phyloP scores from a whole-genome alignment of 2,797 vertebrate genomes.

The Calcarius lapponicus region DNA sequence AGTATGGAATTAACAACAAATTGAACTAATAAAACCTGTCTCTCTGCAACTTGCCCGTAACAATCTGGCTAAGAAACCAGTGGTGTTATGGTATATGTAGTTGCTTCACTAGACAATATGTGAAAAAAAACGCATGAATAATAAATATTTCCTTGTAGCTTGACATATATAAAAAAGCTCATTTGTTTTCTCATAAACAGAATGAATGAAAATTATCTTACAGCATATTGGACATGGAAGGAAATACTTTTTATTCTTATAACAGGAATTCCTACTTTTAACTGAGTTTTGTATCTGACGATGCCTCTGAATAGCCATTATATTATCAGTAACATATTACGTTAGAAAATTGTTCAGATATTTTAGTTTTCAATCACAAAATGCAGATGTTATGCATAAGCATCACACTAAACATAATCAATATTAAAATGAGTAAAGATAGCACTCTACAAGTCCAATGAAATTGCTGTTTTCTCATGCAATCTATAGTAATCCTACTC shows the following conservation, averaged over 20 bases:
- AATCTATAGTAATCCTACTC: neutral
- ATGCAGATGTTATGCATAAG: neutral
- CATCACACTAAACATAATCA: neutral
- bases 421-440: slow-evolving; percentile 36
- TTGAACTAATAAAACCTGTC: neutral
- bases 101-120: neutral
- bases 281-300: neutral
- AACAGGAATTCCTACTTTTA: slow-evolving; percentile 13
- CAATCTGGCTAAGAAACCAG: slow-evolving; percentile 14
- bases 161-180: neutral
- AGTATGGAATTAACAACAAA: slow-evolving; percentile 2
- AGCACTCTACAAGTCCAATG: neutral
- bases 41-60: neutral
- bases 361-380: slow-evolving; percentile 8
- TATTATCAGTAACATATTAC: neutral
- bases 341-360: neutral
- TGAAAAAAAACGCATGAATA: neutral
- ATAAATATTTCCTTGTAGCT: neutral
- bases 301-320: neutral
- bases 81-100: neutral
- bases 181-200: neutral
- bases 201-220: slow-evolving; percentile 11
- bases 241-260: neutral
- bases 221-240: neutral
- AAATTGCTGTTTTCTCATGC: slow-evolving; percentile 4